phyloP scores from a whole-genome alignment of 2,888 invertebrate species.

The Ormyrus rosae region DNA sequence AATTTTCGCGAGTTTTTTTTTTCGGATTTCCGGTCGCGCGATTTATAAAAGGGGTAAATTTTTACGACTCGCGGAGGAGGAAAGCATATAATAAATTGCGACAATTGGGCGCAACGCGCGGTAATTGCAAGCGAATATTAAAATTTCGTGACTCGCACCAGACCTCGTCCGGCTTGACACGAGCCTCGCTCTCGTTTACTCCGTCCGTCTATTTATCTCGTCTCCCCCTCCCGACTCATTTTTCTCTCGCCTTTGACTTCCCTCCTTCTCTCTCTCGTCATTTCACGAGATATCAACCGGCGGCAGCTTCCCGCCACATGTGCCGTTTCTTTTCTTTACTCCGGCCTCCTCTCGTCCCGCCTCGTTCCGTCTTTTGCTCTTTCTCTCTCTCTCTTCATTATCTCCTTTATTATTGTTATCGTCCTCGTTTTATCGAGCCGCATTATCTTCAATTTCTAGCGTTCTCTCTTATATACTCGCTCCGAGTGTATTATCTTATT shows the following conservation, averaged over 20 bases:
- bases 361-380: constrained; percentile 29
- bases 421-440: constrained; percentile 39
- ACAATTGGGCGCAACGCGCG: too few species aligned
- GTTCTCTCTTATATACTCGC: background rate
- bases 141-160: too few species aligned
- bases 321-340: constrained; percentile 55
- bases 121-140: too few species aligned
- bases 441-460: constrained; percentile 49
- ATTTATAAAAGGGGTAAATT: too few species aligned
- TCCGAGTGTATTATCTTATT: constrained; percentile 35
- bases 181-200: too few species aligned
- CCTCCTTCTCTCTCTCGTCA: constrained; percentile 4
- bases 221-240: background rate
- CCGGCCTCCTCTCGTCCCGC: constrained; percentile 35
- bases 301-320: constrained; percentile 69
- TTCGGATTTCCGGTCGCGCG: too few species aligned
- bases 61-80: too few species aligned
- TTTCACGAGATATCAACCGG: constrained; percentile 49
- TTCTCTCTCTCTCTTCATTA: constrained; percentile 28
- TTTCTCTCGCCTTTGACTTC: constrained; percentile 19
- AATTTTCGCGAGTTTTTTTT: too few species aligned
- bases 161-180: too few species aligned
- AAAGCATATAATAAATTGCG: too few species aligned
- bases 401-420: constrained; percentile 51
- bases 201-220: too few species aligned